Evolutionary conservation across 1,140 invertebrate species (phyloP), one percentile per base, ranked within the genome.

Genomic region (Rhagoletis pomonella): DNA sequence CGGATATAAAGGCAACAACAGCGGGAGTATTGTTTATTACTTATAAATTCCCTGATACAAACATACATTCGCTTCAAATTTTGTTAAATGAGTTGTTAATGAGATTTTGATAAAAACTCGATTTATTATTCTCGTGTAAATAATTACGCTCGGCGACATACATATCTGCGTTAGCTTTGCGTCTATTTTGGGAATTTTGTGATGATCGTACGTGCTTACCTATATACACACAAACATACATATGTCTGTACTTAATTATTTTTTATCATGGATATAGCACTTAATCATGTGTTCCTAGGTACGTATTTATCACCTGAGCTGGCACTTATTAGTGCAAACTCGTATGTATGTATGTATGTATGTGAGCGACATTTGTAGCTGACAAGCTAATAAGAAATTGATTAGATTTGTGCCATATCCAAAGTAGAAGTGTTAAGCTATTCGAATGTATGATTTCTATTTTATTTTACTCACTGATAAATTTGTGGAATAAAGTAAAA

Each of bases 351-450:
- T 50, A 44, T 77, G 44, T 7, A 29, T 67, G 29, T 50, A 77
- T 67, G 19, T 81, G 55, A 81, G 73, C 47, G 73, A 55, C 50
- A 1, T 81, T 55, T 47, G 17, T 81, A 9, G 47, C 73, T 55
- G 73, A 4, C 73, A 81, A 17, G n/a, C 55, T 81, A 81, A 50
- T 81, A 81, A 73, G 42, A 81, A 81, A 81, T 81, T 81, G 73
- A 81, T 81, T 81, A 81, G 73, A 81, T 81, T 81, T 81, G 73
- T 55, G 73, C 10, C 19, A 81, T 81, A 81, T 81, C 73, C 73
- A 29, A 81, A 81, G 19, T 29, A 55, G 10, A 50, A 81, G 73
- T 55, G 73, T 50, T 19, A 29, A 55, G 73, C n/a, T 81, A 55
- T 81, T 81, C 4, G 17, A 19, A 81, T 12, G 67, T 67, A 7